phyloP scores from a whole-genome alignment of 2,113 vertebrate species.

The Rhabdornis inornatus region DNA sequence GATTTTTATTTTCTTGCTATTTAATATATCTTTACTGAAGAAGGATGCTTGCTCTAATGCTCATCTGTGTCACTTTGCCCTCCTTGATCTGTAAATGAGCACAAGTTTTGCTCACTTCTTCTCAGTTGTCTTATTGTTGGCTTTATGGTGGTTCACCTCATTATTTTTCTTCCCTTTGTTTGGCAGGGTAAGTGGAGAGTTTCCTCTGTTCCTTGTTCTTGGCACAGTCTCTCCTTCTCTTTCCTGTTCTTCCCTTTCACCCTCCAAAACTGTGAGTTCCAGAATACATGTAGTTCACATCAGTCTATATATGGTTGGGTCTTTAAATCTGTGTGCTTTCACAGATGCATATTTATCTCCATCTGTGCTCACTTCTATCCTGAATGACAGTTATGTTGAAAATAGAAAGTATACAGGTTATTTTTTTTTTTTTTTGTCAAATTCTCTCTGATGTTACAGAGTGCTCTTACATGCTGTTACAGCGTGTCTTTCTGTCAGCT shows the following conservation, averaged over 20 bases:
- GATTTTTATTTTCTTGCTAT: background rate
- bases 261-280: background rate
- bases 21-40: background rate
- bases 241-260: background rate
- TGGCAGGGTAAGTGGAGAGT: background rate
- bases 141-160: background rate
- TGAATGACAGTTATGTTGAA: background rate
- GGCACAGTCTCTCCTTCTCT: background rate
- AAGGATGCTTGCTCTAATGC: background rate
- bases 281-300: background rate
- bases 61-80: background rate
- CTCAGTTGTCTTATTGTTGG: background rate
- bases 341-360: background rate
- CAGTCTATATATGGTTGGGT: background rate
- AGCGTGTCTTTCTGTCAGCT: background rate
- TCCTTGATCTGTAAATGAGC: background rate
- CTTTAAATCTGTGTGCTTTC: background rate
- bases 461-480: too few relatives aligned
- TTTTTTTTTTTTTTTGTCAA: background rate
- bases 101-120: background rate
- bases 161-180: background rate
- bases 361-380: background rate
- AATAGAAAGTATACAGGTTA: background rate
- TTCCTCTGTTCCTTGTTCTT: background rate
- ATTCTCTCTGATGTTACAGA: background rate